These are phyloP conservation scores for Drosophila baimaii DNA, from an alignment of 1,140 invertebrate genomes.

Conservation along the genomic window DNA sequence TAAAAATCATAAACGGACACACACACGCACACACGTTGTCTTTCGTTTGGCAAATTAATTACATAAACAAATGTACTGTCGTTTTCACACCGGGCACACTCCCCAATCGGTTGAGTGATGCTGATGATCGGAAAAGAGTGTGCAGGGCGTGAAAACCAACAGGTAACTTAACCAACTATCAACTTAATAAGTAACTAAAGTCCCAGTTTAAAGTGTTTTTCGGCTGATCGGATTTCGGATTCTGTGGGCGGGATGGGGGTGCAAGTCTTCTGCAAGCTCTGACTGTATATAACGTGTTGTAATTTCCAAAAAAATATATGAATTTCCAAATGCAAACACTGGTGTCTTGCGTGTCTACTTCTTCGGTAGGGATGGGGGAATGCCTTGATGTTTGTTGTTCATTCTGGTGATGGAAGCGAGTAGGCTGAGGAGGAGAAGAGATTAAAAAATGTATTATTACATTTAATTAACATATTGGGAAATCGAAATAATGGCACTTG, in stretches of 20 bases:
- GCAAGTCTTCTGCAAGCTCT: constrained; percentile 38
- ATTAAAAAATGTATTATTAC: too few species aligned
- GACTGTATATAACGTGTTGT: constrained; percentile 65
- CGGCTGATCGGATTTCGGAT: constrained; percentile 31
- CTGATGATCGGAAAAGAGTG: constrained; percentile 30
- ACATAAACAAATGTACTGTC: constrained; percentile 31
- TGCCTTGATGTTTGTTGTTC: constrained; percentile 61
- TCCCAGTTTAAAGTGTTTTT: constrained; percentile 63
- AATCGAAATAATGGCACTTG: background rate
- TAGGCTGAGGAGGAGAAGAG: constrained; percentile 15
- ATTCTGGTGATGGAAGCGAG: constrained; percentile 28
- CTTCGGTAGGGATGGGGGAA: constrained; percentile 64
- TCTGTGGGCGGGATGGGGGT: background rate
- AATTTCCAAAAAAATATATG: constrained; percentile 74
- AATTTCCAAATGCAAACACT: constrained; percentile 52
- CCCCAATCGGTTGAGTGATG: constrained; percentile 31
- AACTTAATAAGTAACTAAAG: constrained; percentile 76
- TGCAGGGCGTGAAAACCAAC: constrained; percentile 48
- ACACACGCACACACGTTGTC: constrained; percentile 46
- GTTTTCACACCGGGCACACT: constrained; percentile 45
- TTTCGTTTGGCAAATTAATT: constrained; percentile 50
- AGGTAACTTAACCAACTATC: constrained; percentile 31
- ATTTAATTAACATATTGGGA: background rate
- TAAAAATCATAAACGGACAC: constrained; percentile 36
- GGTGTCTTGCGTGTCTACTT: constrained; percentile 45